A percentile compares a stretch with the other conserved stretches of the same genome.
Evolutionary conservation across 2,113 vertebrate genomes (phyloP).

Genomic region (Parus major): DNA sequence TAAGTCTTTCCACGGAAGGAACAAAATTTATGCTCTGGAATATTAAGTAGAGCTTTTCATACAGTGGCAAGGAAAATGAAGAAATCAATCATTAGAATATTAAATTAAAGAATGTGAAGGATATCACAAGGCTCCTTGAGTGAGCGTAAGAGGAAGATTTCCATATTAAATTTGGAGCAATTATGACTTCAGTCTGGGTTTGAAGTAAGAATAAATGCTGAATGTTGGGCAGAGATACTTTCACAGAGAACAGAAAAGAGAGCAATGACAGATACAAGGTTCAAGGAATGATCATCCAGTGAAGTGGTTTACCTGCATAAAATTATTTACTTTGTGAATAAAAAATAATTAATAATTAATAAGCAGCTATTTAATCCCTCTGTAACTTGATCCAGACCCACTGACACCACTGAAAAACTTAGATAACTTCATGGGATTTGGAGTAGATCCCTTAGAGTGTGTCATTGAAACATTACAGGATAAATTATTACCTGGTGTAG

Average conservation of each 20-base stretch:
- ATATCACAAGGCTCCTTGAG: background rate
- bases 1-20: background rate
- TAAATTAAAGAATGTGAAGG: background rate
- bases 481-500: background rate
- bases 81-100: background rate
- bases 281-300: background rate
- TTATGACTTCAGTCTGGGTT: background rate
- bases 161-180: background rate
- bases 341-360: background rate
- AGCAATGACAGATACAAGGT: background rate
- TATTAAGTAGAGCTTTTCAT: background rate
- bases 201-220: background rate
- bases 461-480: background rate
- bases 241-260: background rate
- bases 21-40: background rate
- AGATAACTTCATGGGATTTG: background rate
- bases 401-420: background rate
- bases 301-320: background rate
- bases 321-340: background rate
- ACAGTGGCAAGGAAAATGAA: background rate
- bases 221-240: background rate
- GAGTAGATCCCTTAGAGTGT: background rate
- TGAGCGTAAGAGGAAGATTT: background rate
- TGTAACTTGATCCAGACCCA: background rate
- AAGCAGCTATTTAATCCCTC: background rate